Evolutionary conservation across 2,888 invertebrate genomes (phyloP).

Genomic region (Polyommatus iphigenia): DNA sequence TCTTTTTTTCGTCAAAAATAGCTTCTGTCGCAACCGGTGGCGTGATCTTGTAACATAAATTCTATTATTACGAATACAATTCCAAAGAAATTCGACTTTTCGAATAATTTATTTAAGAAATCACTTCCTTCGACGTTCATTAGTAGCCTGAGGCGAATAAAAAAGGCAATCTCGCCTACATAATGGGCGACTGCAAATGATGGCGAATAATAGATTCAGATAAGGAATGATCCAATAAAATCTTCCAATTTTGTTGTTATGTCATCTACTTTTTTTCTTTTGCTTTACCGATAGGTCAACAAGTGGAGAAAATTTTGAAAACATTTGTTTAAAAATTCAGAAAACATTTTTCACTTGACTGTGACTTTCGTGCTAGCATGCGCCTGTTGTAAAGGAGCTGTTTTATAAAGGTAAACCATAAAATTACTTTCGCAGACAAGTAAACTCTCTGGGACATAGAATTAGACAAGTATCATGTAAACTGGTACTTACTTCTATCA

Average conservation of each 20-base stretch:
- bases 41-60: constrained; percentile 1
- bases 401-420: too few species aligned
- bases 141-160: neutral
- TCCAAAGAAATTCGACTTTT: constrained; percentile 6
- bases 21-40: neutral
- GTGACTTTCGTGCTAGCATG: too few species aligned
- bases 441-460: too few species aligned
- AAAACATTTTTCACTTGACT: too few species aligned
- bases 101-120: constrained; percentile 25
- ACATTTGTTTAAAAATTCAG: neutral
- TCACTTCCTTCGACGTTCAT: constrained; percentile 25
- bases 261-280: neutral
- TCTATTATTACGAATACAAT: constrained; percentile 16
- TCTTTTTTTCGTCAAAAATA: neutral
- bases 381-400: too few species aligned
- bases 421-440: too few species aligned
- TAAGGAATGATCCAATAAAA: constrained; percentile 2
- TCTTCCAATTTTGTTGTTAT: neutral
- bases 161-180: constrained; percentile 25
- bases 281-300: neutral
- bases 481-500: too few species aligned
- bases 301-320: neutral
- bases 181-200: neutral
- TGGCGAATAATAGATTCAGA: constrained; percentile 7
- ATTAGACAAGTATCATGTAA: too few species aligned